These are phyloP conservation scores for Zophobas morio DNA, from an alignment of 1,140 invertebrate species.

Conservation along the genomic window DNA sequence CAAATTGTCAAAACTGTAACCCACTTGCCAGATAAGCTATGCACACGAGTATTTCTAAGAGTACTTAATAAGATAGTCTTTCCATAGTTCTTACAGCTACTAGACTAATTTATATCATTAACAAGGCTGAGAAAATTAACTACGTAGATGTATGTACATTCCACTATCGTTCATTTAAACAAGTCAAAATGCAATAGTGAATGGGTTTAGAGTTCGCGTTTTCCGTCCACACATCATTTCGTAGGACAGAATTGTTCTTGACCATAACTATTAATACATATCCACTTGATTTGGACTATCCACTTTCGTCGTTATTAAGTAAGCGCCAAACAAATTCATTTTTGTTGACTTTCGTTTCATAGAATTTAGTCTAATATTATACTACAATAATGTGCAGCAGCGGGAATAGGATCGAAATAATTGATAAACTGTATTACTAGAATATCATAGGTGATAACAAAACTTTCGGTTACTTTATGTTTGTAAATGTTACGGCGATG, in stretches of 20 bases:
- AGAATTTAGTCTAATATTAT: conserved; percentile 31
- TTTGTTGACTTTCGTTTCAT: conserved; percentile 32
- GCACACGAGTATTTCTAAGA: conserved; percentile 34
- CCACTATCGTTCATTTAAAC: conserved; percentile 14
- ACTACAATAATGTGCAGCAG: conserved; percentile 28
- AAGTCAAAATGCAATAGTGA: neutral
- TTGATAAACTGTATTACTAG: conserved; percentile 39
- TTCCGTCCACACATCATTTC: conserved; percentile 24
- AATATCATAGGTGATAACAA: conserved; percentile 31
- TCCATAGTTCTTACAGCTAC: conserved; percentile 8
- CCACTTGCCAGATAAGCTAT: conserved; percentile 45
- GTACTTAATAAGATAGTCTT: conserved; percentile 42
- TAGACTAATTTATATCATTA: conserved; percentile 29
- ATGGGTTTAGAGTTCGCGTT: conserved; percentile 16
- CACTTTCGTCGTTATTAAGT: conserved; percentile 12
- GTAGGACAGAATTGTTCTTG: neutral
- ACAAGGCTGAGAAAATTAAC: conserved; percentile 26
- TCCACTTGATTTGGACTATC: neutral
- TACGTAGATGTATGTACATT: conserved; percentile 10
- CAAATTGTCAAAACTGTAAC: conserved; percentile 27
- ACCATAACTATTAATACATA: neutral
- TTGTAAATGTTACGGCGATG: conserved; percentile 55
- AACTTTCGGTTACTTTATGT: conserved; percentile 33
- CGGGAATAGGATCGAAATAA: conserved; percentile 37
- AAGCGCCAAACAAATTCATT: conserved; percentile 4